Evolutionary conservation across 2,797 vertebrate genomes (phyloP).

Genomic region (Malurus splendens): DNA sequence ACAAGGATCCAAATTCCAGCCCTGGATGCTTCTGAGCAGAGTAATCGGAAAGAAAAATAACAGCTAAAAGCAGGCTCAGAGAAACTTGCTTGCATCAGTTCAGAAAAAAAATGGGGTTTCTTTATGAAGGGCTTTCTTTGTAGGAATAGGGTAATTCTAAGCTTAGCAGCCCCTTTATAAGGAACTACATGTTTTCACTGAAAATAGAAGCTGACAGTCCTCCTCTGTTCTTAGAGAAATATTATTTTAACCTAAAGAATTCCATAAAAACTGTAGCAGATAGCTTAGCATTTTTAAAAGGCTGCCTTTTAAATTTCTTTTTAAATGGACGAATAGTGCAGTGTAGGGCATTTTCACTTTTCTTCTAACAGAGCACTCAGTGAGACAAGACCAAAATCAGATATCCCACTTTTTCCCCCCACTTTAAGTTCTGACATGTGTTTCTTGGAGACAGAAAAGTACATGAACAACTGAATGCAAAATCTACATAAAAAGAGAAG

Average conservation of each 20-base stretch:
- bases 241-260: constrained; percentile 46
- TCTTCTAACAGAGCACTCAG: neutral
- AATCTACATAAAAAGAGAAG: constrained; percentile 9
- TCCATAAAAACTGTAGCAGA: neutral
- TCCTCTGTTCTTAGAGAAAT: constrained; percentile 49
- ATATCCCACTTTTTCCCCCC: neutral
- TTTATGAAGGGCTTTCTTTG: constrained; percentile 38
- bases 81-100: neutral
- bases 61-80: neutral
- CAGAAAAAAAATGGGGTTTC: neutral
- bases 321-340: neutral
- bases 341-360: neutral
- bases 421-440: neutral
- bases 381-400: neutral
- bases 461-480: neutral
- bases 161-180: constrained; percentile 11
- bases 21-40: neutral
- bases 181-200: constrained; percentile 49
- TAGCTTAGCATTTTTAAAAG: neutral
- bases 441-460: neutral
- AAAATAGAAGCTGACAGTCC: constrained; percentile 56
- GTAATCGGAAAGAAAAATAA: constrained; percentile 56
- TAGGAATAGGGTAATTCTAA: neutral
- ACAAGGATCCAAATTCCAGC: neutral
- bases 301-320: neutral